A percentile compares a stretch with the other conserved stretches of the same genome.
phyloP scores from a whole-genome alignment of 2,888 invertebrate genomes.

The Eustalomyia histrio region DNA sequence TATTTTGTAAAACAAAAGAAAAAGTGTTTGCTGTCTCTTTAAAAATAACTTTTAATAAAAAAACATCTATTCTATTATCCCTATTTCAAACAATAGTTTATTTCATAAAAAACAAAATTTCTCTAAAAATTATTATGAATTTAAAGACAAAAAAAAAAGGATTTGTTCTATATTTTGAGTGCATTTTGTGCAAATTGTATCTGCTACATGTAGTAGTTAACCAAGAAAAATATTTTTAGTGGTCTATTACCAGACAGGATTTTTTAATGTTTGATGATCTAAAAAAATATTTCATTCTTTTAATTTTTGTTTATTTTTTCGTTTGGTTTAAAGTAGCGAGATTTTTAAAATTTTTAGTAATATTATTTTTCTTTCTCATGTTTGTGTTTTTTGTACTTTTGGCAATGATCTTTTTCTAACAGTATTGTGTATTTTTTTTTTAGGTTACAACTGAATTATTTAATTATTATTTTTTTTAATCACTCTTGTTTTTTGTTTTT shows the following conservation, averaged over 20 bases:
- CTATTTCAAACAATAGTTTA: slow-evolving; percentile 22
- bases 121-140: background rate
- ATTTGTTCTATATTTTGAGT: slow-evolving; percentile 24
- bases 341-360: slow-evolving; percentile 61
- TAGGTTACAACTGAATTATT: slow-evolving; percentile 54
- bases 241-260: slow-evolving; percentile 52
- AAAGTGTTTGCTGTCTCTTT: no score
- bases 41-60: no score
- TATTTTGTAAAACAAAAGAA: no score
- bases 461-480: slow-evolving; percentile 59
- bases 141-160: background rate
- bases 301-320: slow-evolving; percentile 69
- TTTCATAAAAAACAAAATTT: slow-evolving; percentile 12
- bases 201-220: slow-evolving; percentile 32
- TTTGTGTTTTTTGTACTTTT: slow-evolving; percentile 72
- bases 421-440: slow-evolving; percentile 66
- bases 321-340: slow-evolving; percentile 66
- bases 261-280: slow-evolving; percentile 56
- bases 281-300: slow-evolving; percentile 64
- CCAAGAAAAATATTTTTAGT: slow-evolving; percentile 46
- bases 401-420: slow-evolving; percentile 78
- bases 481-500: slow-evolving; percentile 65
- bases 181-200: slow-evolving; percentile 20
- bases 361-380: slow-evolving; percentile 67
- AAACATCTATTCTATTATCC: background rate